Base-by-base conservation (phyloP, 2,888 invertebrate genomes). In the Cosmia pyralina region DNA sequence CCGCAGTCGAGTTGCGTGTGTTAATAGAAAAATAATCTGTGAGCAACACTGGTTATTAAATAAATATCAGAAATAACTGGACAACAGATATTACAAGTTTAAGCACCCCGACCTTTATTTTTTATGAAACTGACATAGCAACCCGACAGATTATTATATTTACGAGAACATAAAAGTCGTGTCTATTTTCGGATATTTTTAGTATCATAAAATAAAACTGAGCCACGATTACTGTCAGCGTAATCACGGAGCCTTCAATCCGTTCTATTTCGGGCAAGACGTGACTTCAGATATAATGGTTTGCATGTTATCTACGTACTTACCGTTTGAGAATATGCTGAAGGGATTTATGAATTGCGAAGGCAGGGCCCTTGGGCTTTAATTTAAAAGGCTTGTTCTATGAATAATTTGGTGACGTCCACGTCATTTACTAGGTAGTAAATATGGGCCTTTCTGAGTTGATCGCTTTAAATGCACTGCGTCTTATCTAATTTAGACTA, bases 191-290 rank as follows among this genome's bases (percentile, higher is more conserved):
- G 59, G 57, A 46, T 57, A 83, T 84, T 76, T 71, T 72, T 57
- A 60, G 60, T 65, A 53, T 55, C 77, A 59, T 72, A 69, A 83
- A 81, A 63, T 79, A 73, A 81, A 81, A 72, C 59, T 71, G 68
- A 15, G 69, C 50, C 44, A 64, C 71, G 82, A 77, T 77, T 57
- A 46, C 58, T 72, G 69, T 68, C 72, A 22, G 41, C 46, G 41
- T 77, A 70, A 72, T 77, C 82, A 82, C 83, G 72, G 60, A 72
- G 72, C 50, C 70, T 70, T 76, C 67, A 68, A 72, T 64, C 44
- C 46, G 19, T 46, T 60, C 82, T 85, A 85, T 82, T 82, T 85
- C 17, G 50, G 70, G 70, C 44, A 41, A 28, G 59, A 82, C 82
- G 67, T 85, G 82, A 70, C 69, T 85, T 58, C 65, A 67, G 74